These are phyloP conservation scores for Drosophila kepulauana DNA, from an alignment of 1,140 invertebrate genomes.

Conservation along the genomic window DNA sequence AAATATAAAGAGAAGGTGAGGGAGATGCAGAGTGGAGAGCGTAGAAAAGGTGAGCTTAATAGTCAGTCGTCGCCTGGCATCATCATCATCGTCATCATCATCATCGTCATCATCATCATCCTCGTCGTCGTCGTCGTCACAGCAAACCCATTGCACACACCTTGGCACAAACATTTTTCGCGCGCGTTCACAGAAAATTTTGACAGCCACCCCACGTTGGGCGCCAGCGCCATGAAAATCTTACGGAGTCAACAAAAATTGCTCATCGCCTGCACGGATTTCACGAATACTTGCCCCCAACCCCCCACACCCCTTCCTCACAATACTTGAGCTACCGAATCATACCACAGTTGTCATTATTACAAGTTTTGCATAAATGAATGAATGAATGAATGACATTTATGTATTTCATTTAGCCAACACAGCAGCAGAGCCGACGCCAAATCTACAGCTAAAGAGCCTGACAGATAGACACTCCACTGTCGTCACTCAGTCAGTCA, in stretches of 20 bases:
- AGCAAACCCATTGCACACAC: conserved; percentile 53
- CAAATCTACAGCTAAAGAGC: not conserved
- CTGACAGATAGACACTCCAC: not conserved
- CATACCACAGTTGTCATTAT: conserved; percentile 70
- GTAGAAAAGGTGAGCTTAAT: conserved; percentile 39
- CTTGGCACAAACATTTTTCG: conserved; percentile 76
- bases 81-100: conserved; percentile 10
- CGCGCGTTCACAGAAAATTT: conserved; percentile 76
- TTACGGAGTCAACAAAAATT: conserved; percentile 74
- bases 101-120: not conserved
- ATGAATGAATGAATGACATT: conserved; percentile 80
- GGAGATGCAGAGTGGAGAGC: too few species aligned
- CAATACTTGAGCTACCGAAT: conserved; percentile 1
- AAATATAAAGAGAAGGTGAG: not conserved
- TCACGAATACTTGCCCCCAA: conserved; percentile 38
- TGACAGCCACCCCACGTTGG: conserved; percentile 60
- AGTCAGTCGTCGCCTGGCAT: conserved; percentile 48
- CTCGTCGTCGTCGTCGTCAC: not conserved
- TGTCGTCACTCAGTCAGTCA: conserved; percentile 1
- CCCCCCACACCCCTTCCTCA: not conserved
- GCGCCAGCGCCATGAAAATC: conserved; percentile 66
- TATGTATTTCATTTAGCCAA: conserved; percentile 75
- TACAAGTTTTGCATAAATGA: conserved; percentile 82
- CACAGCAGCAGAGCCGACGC: conserved; percentile 36
- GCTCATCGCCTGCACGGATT: conserved; percentile 55